Base-by-base conservation (phyloP, 1,140 invertebrate genomes). In the Pseudachorutes palmiensis region DNA sequence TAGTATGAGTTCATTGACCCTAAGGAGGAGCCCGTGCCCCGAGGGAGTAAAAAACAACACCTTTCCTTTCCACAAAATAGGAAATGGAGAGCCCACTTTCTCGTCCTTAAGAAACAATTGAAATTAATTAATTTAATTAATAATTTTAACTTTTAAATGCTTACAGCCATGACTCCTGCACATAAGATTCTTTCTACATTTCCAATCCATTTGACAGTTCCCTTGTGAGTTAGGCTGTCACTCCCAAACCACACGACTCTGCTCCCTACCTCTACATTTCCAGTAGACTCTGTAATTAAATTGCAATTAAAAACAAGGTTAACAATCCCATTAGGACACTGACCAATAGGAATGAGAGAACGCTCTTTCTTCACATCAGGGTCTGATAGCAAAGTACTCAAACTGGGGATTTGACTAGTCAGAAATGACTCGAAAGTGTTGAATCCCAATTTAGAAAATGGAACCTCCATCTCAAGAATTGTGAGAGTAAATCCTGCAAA, bases 1-100 rank as follows among this genome's bases (percentile, higher is more conserved):
- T 5, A 55, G 51, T 12, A 55, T 55, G 24, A 55, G 51, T 24
- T 55, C 51, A 55, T 55, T 55, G 51, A 24, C 51, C 51, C 51
- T 55, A 5, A 55, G 51, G 5, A 55, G 5, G 24, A 55, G 12
- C 24, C 14, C 12, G 24, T 16, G 51, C 9, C 51, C 51, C 5
- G 51, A 26, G 24, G 24, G 24, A 5, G 24, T 16, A 26, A 14
- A 24, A 22, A 55, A 55, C 9, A 55, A 22, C 14, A 5, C 9
- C 24, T 55, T 24, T 14, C 51, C 24, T 26, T 55, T 55, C 51
- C 51, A 55, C 5, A 24, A 5, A 55, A 55, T 55, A 5, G 51
- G 51, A 55, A 55, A 24, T 5, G 24, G 51, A 22, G 51, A 55
- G 3, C 51, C 51, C 24, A 55, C 51, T 26, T 24, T 55, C 12